Evolutionary conservation across 1,140 invertebrate genomes (phyloP), one percentile per base, ranked within the genome.

Genomic region (Heliconius nattereri): DNA sequence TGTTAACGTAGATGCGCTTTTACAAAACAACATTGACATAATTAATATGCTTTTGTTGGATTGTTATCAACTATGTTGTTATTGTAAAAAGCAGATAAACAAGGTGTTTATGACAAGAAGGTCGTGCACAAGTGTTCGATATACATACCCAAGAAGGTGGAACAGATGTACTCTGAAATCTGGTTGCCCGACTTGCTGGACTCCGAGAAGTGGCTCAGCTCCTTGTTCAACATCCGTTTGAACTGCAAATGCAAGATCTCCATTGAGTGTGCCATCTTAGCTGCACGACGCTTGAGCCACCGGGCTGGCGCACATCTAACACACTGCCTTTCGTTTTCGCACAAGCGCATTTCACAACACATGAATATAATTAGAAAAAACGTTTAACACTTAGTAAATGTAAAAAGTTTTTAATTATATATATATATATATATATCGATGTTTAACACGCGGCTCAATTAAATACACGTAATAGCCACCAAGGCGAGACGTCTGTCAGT

Each of bases 181-280:
- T 99, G 99, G 95, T 99, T 99, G 87, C 99, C 99, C 80, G 99
- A 99, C 95, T 99, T 99, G 93, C 98, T 99, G 74, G 98, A 99
- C 93, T 99, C 99, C 52, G 99, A 99, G 95, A 99, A 99, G 94
- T 99, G 99, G 92, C 98, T 99, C 86, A 99, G 96, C 95, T 99
- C 99, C 95, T 99, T 99, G 95, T 99, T 99, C 91, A 99, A 96
- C 98, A 99, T 99, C 94, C 99, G 97, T 95, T 99, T 99, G 96
- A 99, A 99, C 99, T 99, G 96, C 78, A 97, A 96, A 86, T 87
- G 90, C 89, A 94, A 93, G 76, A 93, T 81, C 83, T 92, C 93
- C 81, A 94, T 87, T 89, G 93, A 94, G 76, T 91, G 84, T 78
- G 91, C 91, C 91, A 94, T 91, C 79, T 81, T 90, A 37, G 85